These are phyloP conservation scores for Parazoanthus atlanticus DNA, from an alignment of 92 coral and sea anemone genomes.

Conservation along the genomic window DNA sequence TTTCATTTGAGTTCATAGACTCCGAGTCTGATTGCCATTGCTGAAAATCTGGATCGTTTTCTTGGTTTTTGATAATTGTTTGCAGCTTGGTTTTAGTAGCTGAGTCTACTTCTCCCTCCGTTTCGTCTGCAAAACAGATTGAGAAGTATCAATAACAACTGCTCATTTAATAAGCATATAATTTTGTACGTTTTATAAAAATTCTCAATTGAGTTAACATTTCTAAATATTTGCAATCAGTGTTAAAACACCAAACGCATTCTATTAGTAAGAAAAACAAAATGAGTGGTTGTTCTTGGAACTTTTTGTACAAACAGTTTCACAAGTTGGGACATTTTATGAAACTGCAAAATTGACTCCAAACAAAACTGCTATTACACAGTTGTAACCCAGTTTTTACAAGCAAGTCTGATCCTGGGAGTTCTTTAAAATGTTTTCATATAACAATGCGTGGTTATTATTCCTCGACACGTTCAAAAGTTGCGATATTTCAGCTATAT, in stretches of 20 bases:
- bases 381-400: no score
- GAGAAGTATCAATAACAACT: not conserved
- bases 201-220: not conserved
- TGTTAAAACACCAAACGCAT: no score
- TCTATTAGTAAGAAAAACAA: no score
- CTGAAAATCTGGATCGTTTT: constrained; percentile 78
- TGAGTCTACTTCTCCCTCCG: constrained; percentile 68
- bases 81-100: constrained; percentile 67
- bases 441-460: no score
- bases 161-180: not conserved
- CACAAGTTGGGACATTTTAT: not conserved
- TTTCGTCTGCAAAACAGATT: constrained; percentile 31
- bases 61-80: constrained; percentile 73
- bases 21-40: constrained; percentile 82
- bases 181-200: not conserved
- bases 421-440: no score
- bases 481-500: no score
- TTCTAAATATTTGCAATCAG: no score
- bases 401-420: no score
- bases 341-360: not conserved
- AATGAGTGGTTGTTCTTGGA: no score
- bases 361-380: not conserved
- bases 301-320: no score
- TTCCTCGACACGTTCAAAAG: no score
- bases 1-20: constrained; percentile 48